Evolutionary conservation across 2,888 invertebrate genomes (phyloP).

Genomic region (Girardia tigrina): DNA sequence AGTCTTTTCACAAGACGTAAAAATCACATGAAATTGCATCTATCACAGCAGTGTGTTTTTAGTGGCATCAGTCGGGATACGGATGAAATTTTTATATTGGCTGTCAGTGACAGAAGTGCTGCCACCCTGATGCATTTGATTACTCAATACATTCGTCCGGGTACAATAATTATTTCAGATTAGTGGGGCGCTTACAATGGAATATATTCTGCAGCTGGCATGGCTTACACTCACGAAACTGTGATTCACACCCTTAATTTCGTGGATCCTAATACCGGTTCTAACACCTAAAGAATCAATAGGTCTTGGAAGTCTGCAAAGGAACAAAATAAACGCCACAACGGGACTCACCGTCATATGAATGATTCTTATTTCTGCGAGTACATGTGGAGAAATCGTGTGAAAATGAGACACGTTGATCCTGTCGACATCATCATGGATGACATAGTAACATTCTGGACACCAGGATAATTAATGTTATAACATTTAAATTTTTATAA

Average conservation of each 20-base stretch:
- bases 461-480: no score
- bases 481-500: no score
- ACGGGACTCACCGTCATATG: constrained; percentile 24
- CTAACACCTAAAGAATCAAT: constrained; percentile 6
- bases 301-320: constrained; percentile 29
- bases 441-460: not conserved
- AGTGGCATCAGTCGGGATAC: constrained; percentile 5
- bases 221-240: not conserved
- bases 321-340: constrained; percentile 18
- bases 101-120: not conserved
- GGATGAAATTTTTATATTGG: constrained; percentile 16
- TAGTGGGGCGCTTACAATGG: constrained; percentile 10
- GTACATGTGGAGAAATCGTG: constrained; percentile 26
- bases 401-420: not conserved
- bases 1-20: constrained; percentile 25
- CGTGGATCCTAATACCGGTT: constrained; percentile 14
- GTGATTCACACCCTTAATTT: not conserved
- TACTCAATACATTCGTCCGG: not conserved
- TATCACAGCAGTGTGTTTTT: constrained; percentile 10
- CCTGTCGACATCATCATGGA: not conserved
- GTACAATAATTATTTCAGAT: constrained; percentile 25
- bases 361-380: constrained; percentile 24
- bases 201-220: not conserved
- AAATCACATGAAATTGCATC: not conserved
- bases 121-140: constrained; percentile 23